These are phyloP conservation scores for Chrysochloris asiatica DNA, from an alignment of 2,113 vertebrate species.

Conservation along the genomic window DNA sequence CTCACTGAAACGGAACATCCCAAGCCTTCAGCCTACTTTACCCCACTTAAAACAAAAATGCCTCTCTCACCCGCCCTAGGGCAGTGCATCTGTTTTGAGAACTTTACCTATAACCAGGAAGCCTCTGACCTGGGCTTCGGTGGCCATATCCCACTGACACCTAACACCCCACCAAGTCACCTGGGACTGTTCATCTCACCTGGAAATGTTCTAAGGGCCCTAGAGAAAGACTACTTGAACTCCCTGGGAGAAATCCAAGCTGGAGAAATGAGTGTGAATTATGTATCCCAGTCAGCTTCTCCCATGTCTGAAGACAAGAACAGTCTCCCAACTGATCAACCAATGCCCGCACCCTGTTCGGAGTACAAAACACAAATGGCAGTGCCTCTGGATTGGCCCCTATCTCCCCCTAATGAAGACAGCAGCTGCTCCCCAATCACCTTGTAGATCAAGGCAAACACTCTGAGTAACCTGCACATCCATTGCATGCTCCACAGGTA, in stretches of 20 bases:
- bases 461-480: not conserved
- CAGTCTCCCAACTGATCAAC: not conserved
- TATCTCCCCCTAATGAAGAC: not conserved
- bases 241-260: slow-evolving; percentile 21
- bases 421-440: not conserved
- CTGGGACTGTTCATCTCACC: slow-evolving; percentile 57
- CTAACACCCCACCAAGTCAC: not conserved
- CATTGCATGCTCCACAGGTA: not conserved
- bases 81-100: slow-evolving; percentile 79
- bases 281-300: slow-evolving; percentile 76
- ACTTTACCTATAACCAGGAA: slow-evolving; percentile 78
- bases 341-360: not conserved
- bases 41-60: slow-evolving; percentile 15
- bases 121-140: slow-evolving; percentile 1
- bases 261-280: slow-evolving; percentile 68
- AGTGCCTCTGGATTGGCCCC: not conserved
- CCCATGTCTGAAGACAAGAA: slow-evolving; percentile 19
- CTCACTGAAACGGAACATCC: not conserved
- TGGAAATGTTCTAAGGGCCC: slow-evolving; percentile 60
- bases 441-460: not conserved
- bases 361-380: slow-evolving; percentile 61
- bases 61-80: not conserved
- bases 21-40: slow-evolving; percentile 4
- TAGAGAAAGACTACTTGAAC: slow-evolving; percentile 35
- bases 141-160: not conserved